Base-by-base conservation (phyloP, 1,140 invertebrate genomes). In the Drosophila jambulina region DNA sequence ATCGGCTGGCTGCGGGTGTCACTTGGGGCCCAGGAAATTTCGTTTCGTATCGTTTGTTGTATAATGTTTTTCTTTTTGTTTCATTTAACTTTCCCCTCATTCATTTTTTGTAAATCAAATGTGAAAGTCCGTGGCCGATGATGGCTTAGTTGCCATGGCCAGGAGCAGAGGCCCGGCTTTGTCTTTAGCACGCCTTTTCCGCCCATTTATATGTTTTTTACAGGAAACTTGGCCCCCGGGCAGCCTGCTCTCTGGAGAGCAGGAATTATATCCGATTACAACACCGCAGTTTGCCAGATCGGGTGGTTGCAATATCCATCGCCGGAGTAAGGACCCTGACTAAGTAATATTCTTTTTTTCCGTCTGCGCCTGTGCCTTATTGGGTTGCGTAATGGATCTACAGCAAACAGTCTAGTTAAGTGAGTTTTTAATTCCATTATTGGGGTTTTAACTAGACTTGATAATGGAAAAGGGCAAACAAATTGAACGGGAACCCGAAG, bases 251-350 rank as follows among this genome's bases (percentile, higher is more conserved):
- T 88, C 84, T 71, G 46, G 84, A 81, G 84, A 77, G n/a, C 62
- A 61, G 64, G 80, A 84, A 78, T 88, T 88, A 87, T 87, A 87
- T 87, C 84, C 84, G 84, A 87, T 87, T 87, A 87, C 84, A 84
- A 88, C 84, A 87, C 84, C 84, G 62, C 80, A 88, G 60, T 25
- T 78, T 68, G 69, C 45, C 59, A 45, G 59, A 77, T 74, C 61
- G 49, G 62, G 76, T 71, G 76, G 76, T 74, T 79, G 67, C 43
- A 45, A 21, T 29, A 36, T 36, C 70, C 19, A 45, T 36, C 56
- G 43, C 27, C 43, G 38, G 63, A 56, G 25, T 13, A 13, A 38
- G 54, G 51, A 51, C 23, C 10, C 25, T 53, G 71, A 56, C 63
- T 54, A 77, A 67, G 62, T 77, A 77, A 68, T 77, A 68, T 40